These are phyloP conservation scores for Hippocampus mohnikei DNA, from an alignment of 2,113 vertebrate species.

Conservation along the genomic window DNA sequence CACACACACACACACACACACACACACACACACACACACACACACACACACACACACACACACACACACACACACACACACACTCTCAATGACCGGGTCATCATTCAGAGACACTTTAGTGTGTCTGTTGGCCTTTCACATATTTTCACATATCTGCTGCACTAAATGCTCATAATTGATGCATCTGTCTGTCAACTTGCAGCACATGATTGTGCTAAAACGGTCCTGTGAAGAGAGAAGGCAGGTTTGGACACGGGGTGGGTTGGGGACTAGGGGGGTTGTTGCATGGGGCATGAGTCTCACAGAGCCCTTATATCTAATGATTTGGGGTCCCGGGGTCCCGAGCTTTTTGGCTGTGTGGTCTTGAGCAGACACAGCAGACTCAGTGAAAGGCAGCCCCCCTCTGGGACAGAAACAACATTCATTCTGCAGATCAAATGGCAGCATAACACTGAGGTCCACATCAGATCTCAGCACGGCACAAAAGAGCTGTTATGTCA, in stretches of 20 bases:
- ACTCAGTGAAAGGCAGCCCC: conserved; percentile 50
- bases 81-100: conserved; percentile 63
- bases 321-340: conserved; percentile 61
- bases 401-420: conserved; percentile 60
- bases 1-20: too few species aligned
- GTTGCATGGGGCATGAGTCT: conserved; percentile 42
- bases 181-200: conserved; percentile 87
- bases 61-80: too few species aligned
- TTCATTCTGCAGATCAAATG: conserved; percentile 64
- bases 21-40: too few species aligned
- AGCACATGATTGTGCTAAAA: conserved; percentile 84
- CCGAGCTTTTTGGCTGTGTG: conserved; percentile 58
- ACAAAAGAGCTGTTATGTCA: conserved; percentile 66
- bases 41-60: too few species aligned
- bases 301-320: conserved; percentile 63
- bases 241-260: conserved; percentile 7
- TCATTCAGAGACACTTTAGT: conserved; percentile 74
- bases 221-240: conserved; percentile 35
- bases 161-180: conserved; percentile 89
- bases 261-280: background rate
- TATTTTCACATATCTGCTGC: conserved; percentile 80
- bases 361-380: conserved; percentile 62
- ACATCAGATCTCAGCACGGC: conserved; percentile 38
- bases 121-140: conserved; percentile 83
- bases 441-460: conserved; percentile 45